Conservation (phyloP, 2,888 invertebrate species). For the Erebia epiphron region DNA sequence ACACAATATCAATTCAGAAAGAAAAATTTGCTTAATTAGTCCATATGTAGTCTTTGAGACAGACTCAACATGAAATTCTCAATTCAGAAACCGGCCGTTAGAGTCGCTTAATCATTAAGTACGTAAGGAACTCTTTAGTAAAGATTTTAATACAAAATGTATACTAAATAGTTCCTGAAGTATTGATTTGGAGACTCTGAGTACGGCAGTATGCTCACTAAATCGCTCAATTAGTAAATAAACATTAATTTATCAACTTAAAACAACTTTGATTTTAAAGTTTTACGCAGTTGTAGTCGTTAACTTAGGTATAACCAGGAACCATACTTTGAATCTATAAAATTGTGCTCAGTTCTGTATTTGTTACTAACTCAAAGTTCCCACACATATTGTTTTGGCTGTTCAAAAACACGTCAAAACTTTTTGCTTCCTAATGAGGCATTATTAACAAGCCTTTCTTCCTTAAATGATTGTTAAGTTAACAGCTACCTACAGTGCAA, state of each 20-base stretch:
- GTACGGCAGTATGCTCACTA: too few species aligned
- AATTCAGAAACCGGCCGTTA: too few species aligned
- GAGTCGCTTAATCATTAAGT: too few species aligned
- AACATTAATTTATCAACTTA: not conserved
- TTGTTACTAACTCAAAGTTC: not conserved
- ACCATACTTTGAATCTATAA: not conserved
- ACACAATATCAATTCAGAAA: too few species aligned
- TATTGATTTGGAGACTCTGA: too few species aligned
- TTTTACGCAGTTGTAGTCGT: not conserved
- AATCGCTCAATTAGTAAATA: not conserved
- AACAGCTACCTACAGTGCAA: not conserved
- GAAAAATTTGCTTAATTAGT: too few species aligned
- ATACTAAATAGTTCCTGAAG: too few species aligned
- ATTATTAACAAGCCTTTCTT: not conserved
- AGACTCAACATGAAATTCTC: too few species aligned
- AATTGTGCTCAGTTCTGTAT: not conserved
- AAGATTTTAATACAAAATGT: too few species aligned
- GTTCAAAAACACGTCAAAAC: not conserved
- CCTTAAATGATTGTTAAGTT: not conserved
- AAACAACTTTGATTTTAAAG: not conserved
- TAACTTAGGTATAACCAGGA: not conserved
- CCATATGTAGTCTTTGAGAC: too few species aligned
- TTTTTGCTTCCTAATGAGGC: not conserved
- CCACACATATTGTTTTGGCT: conserved; percentile 1
- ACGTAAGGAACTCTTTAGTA: too few species aligned